These are phyloP conservation scores for Pseudomyrmex sp. DNA, from an alignment of 1,140 invertebrate species.

Conservation along the genomic window DNA sequence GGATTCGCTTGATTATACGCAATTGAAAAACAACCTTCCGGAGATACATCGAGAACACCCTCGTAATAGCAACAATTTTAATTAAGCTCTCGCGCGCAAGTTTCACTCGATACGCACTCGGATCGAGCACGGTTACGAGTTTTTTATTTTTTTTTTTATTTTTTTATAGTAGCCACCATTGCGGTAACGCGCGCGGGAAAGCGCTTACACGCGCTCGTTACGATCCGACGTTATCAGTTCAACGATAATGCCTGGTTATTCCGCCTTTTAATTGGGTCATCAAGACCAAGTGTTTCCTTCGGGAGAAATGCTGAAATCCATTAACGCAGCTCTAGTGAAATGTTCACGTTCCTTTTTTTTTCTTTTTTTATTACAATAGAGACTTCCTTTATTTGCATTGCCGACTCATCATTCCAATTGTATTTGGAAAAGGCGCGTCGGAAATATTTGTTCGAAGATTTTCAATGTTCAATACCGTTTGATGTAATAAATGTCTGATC, in stretches of 20 bases:
- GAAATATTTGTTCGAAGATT: not conserved
- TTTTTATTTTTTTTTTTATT: constrained; percentile 11
- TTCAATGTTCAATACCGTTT: too few relatives aligned
- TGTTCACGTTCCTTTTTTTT: not conserved
- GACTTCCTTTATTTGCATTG: constrained; percentile 21
- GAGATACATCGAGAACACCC: constrained; percentile 6
- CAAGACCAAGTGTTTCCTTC: constrained; percentile 55
- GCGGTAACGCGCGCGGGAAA: constrained; percentile 40
- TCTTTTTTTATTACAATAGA: not conserved
- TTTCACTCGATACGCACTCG: constrained; percentile 24
- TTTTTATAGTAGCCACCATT: constrained; percentile 16
- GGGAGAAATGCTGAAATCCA: constrained; percentile 53
- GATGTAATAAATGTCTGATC: too few relatives aligned
- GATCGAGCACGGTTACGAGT: constrained; percentile 25
- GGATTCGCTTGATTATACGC: constrained; percentile 23
- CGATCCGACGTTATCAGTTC: constrained; percentile 51
- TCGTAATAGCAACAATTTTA: constrained; percentile 56
- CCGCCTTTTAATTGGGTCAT: constrained; percentile 57
- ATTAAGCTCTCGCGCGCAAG: constrained; percentile 33
- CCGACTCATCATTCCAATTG: constrained; percentile 31
- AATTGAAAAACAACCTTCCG: constrained; percentile 40
- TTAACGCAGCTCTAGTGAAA: constrained; percentile 50
- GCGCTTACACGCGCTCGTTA: constrained; percentile 53
- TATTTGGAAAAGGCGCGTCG: not conserved
- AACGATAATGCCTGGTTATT: constrained; percentile 56